A percentile compares a stretch with the other conserved stretches of the same genome.
Conservation (phyloP, 2,113 vertebrate species). For the Pelecanoides urinatrix region DNA sequence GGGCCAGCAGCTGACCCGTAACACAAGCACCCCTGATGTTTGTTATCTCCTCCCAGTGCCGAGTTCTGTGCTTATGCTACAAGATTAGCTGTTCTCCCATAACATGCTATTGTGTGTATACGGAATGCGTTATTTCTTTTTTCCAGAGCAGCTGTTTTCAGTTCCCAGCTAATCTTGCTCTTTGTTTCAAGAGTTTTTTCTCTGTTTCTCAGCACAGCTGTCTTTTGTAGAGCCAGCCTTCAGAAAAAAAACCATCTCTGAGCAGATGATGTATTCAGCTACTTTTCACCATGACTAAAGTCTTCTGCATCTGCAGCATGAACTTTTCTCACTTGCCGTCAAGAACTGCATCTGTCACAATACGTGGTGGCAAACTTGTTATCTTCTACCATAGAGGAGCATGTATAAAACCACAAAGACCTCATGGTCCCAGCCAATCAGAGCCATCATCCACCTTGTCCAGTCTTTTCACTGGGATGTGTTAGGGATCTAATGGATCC, state of each 20-base stretch:
- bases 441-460: not conserved
- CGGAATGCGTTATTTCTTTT: not conserved
- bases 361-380: not conserved
- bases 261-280: not conserved
- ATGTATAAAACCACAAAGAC: not conserved
- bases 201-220: not conserved
- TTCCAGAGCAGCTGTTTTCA: not conserved
- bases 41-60: not conserved
- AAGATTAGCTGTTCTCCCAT: constrained; percentile 18
- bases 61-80: not conserved
- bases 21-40: not conserved
- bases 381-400: not conserved
- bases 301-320: not conserved
- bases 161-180: not conserved
- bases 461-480: not conserved
- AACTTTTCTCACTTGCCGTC: not conserved
- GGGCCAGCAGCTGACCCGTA: not conserved
- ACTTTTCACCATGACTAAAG: not conserved
- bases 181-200: not conserved
- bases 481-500: not conserved
- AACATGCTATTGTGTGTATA: not conserved
- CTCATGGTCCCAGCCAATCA: not conserved
- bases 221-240: not conserved
- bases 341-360: not conserved
- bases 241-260: not conserved